Base-by-base conservation (phyloP, 2,888 invertebrate species). In the Polyommatus icarus region DNA sequence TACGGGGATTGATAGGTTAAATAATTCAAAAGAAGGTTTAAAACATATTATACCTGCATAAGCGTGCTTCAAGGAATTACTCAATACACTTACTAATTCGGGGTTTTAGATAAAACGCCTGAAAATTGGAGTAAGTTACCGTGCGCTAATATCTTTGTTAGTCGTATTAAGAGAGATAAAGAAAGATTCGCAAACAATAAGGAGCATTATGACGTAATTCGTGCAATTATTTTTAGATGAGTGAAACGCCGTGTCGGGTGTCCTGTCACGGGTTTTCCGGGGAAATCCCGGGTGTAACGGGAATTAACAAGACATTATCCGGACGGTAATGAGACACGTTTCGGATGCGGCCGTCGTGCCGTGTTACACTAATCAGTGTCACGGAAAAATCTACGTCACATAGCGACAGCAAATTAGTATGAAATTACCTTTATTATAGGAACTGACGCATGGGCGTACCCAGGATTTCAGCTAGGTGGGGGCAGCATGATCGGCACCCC, bases 281-380 rank as follows among this genome's bases (percentile, higher is more conserved):
- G 67, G 18, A 67, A 67, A 67, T 67, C 67, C 67, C 67, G 61
- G 12, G 24, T 73, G 12, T 73, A 73, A 73, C 40, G 73, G 40
- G 75, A 72, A 77, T 77, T 72, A 77, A 77, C 73, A 57, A 77
- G 77, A 32, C 71, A 71, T 71, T 77, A 72, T 77, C 57, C 73
- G 18, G 54, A 54, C 59, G 15, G 61, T 71, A 61, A 78, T 78
- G 73, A 50, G 72, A 57, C 79, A 73, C 72, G 79, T 76, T 76
- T 76, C 79, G 78, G 78, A 79, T 72, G 71, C 77, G 46, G 78
- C 76, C 80, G 77, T 81, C 80, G 78, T 79, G 78, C 81, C 79
- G 77, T 78, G 77, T 59, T 76, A 78, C 79, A 81, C 82, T 82
- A 82, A 83, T 83, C 83, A 82, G 82, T 82, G 83, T 83, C 83